Base-by-base conservation (phyloP, 2,888 invertebrate species). In the Ectobius pallidus region DNA sequence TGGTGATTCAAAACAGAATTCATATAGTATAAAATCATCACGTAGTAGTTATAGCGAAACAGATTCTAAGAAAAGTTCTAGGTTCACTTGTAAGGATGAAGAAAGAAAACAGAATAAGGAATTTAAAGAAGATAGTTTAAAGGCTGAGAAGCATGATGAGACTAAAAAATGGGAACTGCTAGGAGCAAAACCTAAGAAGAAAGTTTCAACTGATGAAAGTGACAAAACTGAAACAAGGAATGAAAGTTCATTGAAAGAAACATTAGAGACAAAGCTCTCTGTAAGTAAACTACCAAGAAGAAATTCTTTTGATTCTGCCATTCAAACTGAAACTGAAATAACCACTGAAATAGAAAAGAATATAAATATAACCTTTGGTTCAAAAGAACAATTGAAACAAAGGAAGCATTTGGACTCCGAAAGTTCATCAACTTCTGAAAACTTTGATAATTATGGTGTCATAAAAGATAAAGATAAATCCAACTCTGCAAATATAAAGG, bases 311-410 rank as follows among this genome's bases (percentile, higher is more conserved):
- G 58, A 58, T 16, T 30, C 58, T 58, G 18, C 30, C 6, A 16
- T 22, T 25, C 11, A n/a, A n/a, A 14, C 25, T 30, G 58, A 58
- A 86, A 69, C 2, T 76, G 87, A 85, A 2, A 85, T 82, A 25
- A 86, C 86, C 61, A 86, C 87, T 62, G 86, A 86, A 78, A 30
- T 86, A 30, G 86, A 87, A 30, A 83, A 82, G 69, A 85, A 85
- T 76, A 82, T 68, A n/a, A n/a, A n/a, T n/a, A 25, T 18, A 46
- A 55, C 16, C 25, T 7, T n/a, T 22, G n/a, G 20, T 14, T n/a
- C n/a, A 7, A 20, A 65, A 11, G 18, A 68, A 30, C 27, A 46
- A 30, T 22, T 20, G 18, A n/a, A 46, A 25, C 18, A 68, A 30
- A 44, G 11, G 11, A 52, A 2, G 4, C 25, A 14, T 30, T 30